A percentile compares a stretch with the other conserved stretches of the same genome.
These are phyloP conservation scores for Pheosia gnoma DNA, from an alignment of 2,888 invertebrate genomes.

Conservation along the genomic window DNA sequence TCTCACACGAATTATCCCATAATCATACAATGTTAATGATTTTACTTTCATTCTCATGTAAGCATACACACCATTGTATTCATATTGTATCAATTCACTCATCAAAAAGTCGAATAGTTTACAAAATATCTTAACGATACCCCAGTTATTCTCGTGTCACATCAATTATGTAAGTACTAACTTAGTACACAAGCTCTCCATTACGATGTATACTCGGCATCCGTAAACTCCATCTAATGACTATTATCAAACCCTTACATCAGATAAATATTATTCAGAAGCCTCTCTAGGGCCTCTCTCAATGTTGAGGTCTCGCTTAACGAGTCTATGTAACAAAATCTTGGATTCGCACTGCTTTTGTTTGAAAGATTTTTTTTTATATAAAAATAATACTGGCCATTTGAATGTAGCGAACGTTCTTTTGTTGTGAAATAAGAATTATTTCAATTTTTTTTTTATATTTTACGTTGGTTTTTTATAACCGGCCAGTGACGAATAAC, in stretches of 20 bases:
- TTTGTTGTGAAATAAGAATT: too few species aligned
- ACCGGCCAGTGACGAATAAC: too few species aligned
- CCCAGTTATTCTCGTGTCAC: conserved; percentile 10
- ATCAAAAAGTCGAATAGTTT: not conserved
- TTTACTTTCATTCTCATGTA: too few species aligned
- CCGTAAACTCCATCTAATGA: conserved; percentile 32
- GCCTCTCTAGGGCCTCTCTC: conserved; percentile 15
- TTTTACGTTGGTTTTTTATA: too few species aligned
- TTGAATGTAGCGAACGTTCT: too few species aligned
- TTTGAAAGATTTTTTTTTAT: too few species aligned
- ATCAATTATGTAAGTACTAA: conserved; percentile 6
- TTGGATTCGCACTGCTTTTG: not conserved
- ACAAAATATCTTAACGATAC: conserved; percentile 18
- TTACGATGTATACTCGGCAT: conserved; percentile 33
- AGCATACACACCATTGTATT: not conserved
- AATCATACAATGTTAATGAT: too few species aligned
- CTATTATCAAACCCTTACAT: conserved; percentile 36
- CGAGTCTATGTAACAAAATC: conserved; percentile 18
- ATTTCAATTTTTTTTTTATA: too few species aligned
- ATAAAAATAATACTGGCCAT: too few species aligned
- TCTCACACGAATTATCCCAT: too few species aligned
- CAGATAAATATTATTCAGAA: conserved; percentile 42
- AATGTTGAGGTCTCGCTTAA: conserved; percentile 13
- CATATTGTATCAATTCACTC: not conserved
- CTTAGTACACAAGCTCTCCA: conserved; percentile 24